These are phyloP conservation scores for Trichechus manatus DNA, from an alignment of 2,113 vertebrate genomes.

Conservation along the genomic window DNA sequence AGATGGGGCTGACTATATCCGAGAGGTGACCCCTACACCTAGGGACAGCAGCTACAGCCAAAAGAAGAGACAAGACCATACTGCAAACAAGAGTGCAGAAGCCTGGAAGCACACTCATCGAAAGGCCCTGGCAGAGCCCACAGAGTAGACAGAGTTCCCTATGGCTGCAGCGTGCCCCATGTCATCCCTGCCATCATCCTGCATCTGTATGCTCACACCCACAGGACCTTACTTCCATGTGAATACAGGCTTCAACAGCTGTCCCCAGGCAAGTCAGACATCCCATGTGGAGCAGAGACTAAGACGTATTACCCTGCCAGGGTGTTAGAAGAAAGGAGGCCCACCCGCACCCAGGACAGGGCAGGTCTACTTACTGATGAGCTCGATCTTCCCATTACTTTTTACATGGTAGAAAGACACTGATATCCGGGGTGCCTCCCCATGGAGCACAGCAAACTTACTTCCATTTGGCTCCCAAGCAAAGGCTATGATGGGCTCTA, in stretches of 20 bases:
- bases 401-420: slow-evolving; percentile 98
- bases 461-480: slow-evolving; percentile 99
- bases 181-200: no score
- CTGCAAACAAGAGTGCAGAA: no score
- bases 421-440: slow-evolving; percentile 95
- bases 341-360: neutral
- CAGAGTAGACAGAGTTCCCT: no score
- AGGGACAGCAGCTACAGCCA: neutral
- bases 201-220: neutral
- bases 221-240: accelerated
- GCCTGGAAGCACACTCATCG: neutral
- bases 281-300: neutral
- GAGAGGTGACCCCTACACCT: neutral
- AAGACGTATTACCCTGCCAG: accelerated
- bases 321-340: neutral
- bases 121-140: no score
- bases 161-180: neutral
- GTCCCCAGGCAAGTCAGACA: no score
- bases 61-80: neutral
- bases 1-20: no score
- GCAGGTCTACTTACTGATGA: slow-evolving; percentile 93
- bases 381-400: slow-evolving; percentile 98
- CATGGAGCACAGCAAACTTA: slow-evolving; percentile 98
- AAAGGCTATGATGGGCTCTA: slow-evolving; percentile 98
- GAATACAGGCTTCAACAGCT: neutral